phyloP scores from a whole-genome alignment of 2,113 vertebrate genomes.

The Rallus limicola region DNA sequence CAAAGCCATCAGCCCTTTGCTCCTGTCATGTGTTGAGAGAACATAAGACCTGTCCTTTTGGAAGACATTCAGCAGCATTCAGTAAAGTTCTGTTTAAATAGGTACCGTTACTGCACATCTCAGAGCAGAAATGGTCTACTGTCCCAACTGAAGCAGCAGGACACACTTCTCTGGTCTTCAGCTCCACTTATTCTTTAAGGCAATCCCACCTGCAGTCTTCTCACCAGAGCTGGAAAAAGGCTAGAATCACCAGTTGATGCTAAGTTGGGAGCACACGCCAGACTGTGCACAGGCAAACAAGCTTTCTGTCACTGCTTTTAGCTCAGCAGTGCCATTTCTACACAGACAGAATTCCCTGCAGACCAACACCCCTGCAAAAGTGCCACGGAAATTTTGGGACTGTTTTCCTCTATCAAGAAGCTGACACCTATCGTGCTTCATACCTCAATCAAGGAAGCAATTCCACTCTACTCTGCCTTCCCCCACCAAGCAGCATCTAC shows the following conservation, averaged over 20 bases:
- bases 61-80: background rate
- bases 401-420: background rate
- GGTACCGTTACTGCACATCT: background rate
- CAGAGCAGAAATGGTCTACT: background rate
- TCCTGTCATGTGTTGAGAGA: background rate
- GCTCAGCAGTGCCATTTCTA: background rate
- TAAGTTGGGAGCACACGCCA: background rate
- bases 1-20: background rate
- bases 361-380: background rate
- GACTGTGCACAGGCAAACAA: background rate
- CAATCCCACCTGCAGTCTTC: background rate
- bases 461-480: background rate
- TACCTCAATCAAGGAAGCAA: background rate
- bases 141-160: background rate
- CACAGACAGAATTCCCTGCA: background rate
- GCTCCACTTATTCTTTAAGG: background rate
- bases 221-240: background rate
- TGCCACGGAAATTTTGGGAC: background rate
- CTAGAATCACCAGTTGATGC: background rate
- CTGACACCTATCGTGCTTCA: background rate
- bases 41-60: background rate
- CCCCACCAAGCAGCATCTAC: background rate
- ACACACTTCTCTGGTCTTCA: background rate
- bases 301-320: background rate
- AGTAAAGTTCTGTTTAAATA: background rate